A percentile compares a stretch with the other conserved stretches of the same genome.
phyloP scores from a whole-genome alignment of 2,113 vertebrate species.

The Mustelus asterias region DNA sequence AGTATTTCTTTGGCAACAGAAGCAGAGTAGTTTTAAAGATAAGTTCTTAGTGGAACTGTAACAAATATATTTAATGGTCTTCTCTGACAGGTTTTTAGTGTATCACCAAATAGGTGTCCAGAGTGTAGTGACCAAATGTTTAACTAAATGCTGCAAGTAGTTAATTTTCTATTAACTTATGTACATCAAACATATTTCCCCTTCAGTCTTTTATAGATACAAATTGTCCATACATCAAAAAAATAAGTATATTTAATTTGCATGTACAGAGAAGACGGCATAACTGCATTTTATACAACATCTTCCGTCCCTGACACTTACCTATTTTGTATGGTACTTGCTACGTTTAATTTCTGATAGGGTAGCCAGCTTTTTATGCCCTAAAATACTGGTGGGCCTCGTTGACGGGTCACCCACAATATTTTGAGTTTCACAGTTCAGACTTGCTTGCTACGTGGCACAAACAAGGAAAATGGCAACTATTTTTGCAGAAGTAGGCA shows the following conservation, averaged over 20 bases:
- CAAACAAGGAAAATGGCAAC: background rate
- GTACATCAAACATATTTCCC: background rate
- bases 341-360: background rate
- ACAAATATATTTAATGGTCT: constrained; percentile 4
- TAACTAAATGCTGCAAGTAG: background rate
- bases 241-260: constrained; percentile 3
- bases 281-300: background rate
- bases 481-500: background rate
- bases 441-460: background rate
- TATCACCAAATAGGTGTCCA: background rate
- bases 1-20: background rate
- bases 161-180: background rate
- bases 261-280: background rate
- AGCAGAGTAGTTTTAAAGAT: background rate
- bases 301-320: background rate
- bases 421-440: background rate
- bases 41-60: background rate
- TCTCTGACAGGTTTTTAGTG: background rate
- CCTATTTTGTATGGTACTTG: background rate
- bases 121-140: background rate
- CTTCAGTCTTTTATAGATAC: background rate
- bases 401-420: background rate
- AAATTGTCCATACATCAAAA: background rate
- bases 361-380: background rate
- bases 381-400: background rate